Conservation (phyloP, 2,113 vertebrate species). For the Prochilodus magdalenae region DNA sequence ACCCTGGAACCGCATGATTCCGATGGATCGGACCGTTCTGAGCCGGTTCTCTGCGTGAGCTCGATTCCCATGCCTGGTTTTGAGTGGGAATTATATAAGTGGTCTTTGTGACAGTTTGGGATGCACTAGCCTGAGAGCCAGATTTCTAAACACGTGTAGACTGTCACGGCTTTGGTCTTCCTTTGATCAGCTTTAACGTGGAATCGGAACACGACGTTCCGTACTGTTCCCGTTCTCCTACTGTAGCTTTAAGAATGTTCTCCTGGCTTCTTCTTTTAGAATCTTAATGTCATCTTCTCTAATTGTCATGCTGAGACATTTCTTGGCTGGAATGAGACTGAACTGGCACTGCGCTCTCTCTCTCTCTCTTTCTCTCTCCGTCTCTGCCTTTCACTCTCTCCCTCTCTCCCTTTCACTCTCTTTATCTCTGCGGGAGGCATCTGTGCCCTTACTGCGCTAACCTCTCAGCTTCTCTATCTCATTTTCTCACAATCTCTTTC, state of each 20-base stretch:
- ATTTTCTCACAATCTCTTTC: not conserved
- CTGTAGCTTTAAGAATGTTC: not conserved
- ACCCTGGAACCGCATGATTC: too few relatives aligned
- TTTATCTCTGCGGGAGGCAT: not conserved
- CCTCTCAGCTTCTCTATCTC: slow-evolving; percentile 10
- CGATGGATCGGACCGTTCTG: too few relatives aligned
- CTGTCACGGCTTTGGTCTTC: too few relatives aligned
- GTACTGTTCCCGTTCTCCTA: too few relatives aligned
- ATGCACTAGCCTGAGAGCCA: too few relatives aligned
- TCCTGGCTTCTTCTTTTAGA: slow-evolving; percentile 2
- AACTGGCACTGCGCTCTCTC: slow-evolving; percentile 3
- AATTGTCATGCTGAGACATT: slow-evolving; percentile 43
- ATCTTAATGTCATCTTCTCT: slow-evolving; percentile 28
- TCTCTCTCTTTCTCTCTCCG: not conserved
- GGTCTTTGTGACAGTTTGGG: too few relatives aligned
- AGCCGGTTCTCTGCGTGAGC: too few relatives aligned
- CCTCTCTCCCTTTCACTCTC: not conserved
- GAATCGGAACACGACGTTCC: not conserved
- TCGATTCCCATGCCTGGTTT: too few relatives aligned
- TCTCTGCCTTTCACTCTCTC: not conserved
- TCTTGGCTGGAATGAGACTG: slow-evolving; percentile 15
- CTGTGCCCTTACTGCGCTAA: not conserved
- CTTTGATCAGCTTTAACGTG: not conserved
- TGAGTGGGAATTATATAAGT: too few relatives aligned
- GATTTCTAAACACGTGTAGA: too few relatives aligned